Base-by-base conservation (phyloP, 1,140 invertebrate species). In the Bombus polaris region DNA sequence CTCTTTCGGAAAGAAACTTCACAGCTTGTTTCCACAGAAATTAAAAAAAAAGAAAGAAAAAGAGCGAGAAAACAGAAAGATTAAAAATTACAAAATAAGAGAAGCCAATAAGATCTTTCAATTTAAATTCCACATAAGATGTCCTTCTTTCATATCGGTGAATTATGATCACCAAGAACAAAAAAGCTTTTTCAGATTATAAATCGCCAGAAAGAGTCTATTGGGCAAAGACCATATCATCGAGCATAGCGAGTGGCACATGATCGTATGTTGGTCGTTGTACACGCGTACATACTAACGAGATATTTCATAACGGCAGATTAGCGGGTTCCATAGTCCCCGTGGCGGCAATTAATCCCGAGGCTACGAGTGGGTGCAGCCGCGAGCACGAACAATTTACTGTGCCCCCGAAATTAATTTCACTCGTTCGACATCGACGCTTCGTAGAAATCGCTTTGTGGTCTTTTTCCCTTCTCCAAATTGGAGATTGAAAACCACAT, bases 231-330 rank as follows among this genome's bases (percentile, higher is more conserved):
- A 53, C 5, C 47, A 22, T n/a, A 47, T 75, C 44, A 18, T 35
- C 47, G 32, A 57, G 44, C 5, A 6, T 13, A 39, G 9, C 13
- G 53, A 39, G 72, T 62, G 76, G 81, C 82, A 44, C 66, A 35
- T 66, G 47, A 71, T 71, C 65, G 32, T 35, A 18, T 3, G 37
- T 28, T 13, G 25, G 12, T 35, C 4, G 70, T 37, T 22, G 66
- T 18, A 72, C 71, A 15, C 68, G 65, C 82, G 75, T 70, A 66
- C 76, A 72, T 70, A 77, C 71, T 78, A 87, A 87, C 88, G 85
- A 87, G 79, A 90, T 89, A 89, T 89, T 90, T 87, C 85, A 89
- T 87, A 87, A 90, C 72, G 74, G 81, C 78, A 86, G 82, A 85
- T 90, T 89, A 77, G 75, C 77, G 82, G 68, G 70, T 84, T 81